Conservation (phyloP, 2,888 invertebrate species). For the Acleris sparsana region DNA sequence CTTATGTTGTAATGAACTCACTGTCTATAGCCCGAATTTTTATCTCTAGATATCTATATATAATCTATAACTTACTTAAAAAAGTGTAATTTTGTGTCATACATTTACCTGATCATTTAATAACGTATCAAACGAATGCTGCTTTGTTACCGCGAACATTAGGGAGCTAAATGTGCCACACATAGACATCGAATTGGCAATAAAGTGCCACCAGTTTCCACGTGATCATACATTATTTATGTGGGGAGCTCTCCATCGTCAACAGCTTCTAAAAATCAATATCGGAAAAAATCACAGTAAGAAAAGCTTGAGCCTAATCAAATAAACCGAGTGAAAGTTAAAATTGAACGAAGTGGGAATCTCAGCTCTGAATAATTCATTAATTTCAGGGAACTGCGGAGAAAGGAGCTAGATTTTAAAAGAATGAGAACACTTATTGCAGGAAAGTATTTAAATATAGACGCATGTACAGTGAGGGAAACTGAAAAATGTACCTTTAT, state of each 20-base stretch:
- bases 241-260: constrained; percentile 45
- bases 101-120: too few species aligned
- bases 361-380: constrained; percentile 59
- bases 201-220: constrained; percentile 47
- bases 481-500: too few species aligned
- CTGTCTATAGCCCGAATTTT: too few species aligned
- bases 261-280: constrained; percentile 55
- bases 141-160: too few species aligned
- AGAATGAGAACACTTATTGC: constrained; percentile 25
- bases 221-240: constrained; percentile 57
- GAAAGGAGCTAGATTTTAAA: constrained; percentile 39
- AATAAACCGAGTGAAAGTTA: constrained; percentile 60
- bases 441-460: neutral
- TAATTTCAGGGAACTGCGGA: constrained; percentile 50
- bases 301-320: constrained; percentile 58
- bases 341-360: constrained; percentile 58
- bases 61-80: too few species aligned
- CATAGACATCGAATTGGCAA: constrained; percentile 44
- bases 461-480: neutral
- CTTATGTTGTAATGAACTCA: too few species aligned
- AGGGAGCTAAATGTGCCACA: neutral
- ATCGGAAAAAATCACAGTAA: constrained; percentile 50
- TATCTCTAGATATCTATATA: too few species aligned
- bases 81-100: too few species aligned
- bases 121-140: too few species aligned